Evolutionary conservation across 1,140 invertebrate species (phyloP), one percentile per base, ranked within the genome.

Genomic region (Fopius arisanus): DNA sequence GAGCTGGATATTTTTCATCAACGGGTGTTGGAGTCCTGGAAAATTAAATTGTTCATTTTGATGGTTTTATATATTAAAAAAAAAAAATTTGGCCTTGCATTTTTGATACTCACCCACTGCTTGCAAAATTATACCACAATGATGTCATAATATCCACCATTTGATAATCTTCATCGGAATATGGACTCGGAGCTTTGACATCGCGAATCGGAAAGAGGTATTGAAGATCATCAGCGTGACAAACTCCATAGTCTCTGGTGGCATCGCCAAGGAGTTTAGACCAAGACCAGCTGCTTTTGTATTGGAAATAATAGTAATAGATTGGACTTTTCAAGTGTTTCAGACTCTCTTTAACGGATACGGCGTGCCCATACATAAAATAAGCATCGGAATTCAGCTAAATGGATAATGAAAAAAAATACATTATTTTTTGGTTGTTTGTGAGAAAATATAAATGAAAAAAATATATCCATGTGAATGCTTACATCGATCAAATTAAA

Each of bases 161-260:
- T 75, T 84, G 77, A 2, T 87, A 77, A 76, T 92, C 91, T 28
- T 87, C 78, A 7, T 84, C 77, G 5, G 79, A 89, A 5, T 89
- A 80, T n/a, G 79, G 75, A 0, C 6, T 31, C 7, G 54, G 80
- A 83, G 54, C 90, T 86, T 2, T 87, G 83, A 73, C 86, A 66
- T 89, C 88, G 0, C 86, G 87, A 33, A 94, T 90, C 0, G 93
- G 93, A 76, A 94, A 94, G 0, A 94, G 78, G 80, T 93, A 93
- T 78, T 93, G 92, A 28, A 94, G 83, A 67, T 94, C 93, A 76
- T 94, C 93, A 2, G 92, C 92, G 81, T 94, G 93, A 62, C 91
- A 92, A 0, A 93, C 92, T 28, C 93, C 92, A 75, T 92, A 93
- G 79, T 92, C 88, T 16, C 86, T 86, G 12, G 83, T 78, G 1